Evolutionary conservation across 2,113 vertebrate species (phyloP).

Genomic region (Percopsis transmontana): DNA sequence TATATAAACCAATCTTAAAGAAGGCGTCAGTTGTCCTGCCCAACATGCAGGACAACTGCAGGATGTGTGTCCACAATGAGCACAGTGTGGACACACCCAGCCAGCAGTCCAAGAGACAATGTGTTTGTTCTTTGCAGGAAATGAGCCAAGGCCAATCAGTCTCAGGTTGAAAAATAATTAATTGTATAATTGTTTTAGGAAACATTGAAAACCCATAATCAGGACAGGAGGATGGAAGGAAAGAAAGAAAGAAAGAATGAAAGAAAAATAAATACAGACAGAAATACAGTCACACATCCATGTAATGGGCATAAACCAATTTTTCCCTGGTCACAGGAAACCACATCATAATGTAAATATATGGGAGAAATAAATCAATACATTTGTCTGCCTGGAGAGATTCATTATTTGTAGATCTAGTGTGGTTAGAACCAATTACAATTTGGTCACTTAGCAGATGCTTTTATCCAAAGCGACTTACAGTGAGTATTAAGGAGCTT

Average conservation of each 20-base stretch:
- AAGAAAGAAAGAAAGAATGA: not conserved
- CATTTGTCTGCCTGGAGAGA: not conserved
- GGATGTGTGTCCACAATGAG: no score
- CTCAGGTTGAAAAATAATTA: no score
- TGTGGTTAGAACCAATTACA: not conserved
- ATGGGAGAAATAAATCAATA: constrained; percentile 4
- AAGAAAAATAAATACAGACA: not conserved
- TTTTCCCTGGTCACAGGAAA: constrained; percentile 18
- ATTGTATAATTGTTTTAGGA: no score
- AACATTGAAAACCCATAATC: no score
- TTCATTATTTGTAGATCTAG: not conserved
- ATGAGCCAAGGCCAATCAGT: no score
- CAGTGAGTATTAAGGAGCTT: no score
- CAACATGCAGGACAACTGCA: no score
- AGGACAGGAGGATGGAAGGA: not conserved
- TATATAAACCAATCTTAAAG: no score
- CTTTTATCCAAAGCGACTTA: not conserved
- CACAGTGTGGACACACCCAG: no score
- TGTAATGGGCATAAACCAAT: constrained; percentile 8
- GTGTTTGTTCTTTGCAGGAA: no score
- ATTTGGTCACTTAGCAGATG: not conserved
- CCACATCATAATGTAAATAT: constrained; percentile 1
- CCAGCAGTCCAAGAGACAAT: no score
- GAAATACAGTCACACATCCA: not conserved
- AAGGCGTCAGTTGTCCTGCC: no score